These are phyloP conservation scores for Anagyrus pseudococci DNA, from an alignment of 2,888 invertebrate genomes.

Conservation along the genomic window DNA sequence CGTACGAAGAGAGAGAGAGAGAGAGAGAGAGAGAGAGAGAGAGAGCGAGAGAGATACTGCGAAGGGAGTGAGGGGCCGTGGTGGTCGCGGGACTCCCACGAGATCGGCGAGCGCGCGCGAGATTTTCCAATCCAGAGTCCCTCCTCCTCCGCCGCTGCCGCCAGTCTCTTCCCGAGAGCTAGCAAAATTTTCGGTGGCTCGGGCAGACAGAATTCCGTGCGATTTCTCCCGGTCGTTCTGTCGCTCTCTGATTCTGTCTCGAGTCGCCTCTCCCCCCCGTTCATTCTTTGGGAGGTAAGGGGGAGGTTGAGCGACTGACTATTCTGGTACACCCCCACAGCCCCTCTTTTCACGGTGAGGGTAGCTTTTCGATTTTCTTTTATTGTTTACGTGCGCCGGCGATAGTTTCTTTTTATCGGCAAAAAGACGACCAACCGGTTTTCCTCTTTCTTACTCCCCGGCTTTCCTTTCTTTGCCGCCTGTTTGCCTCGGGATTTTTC, in stretches of 20 bases:
- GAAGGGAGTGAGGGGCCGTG: neutral
- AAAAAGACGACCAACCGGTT: slow-evolving; percentile 1
- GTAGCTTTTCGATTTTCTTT: slow-evolving; percentile 23
- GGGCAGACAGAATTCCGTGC: slow-evolving; percentile 13
- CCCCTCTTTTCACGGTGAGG: neutral
- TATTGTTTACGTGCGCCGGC: slow-evolving; percentile 22
- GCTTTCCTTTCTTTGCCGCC: too few species aligned
- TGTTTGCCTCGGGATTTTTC: slow-evolving; percentile 1
- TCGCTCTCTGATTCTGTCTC: too few species aligned
- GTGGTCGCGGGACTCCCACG: slow-evolving; percentile 11
- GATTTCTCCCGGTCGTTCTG: slow-evolving; percentile 17
- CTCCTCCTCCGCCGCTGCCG: too few species aligned
- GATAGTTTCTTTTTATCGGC: slow-evolving; percentile 23
- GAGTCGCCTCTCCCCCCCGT: too few species aligned
- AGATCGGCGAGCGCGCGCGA: slow-evolving; percentile 23
- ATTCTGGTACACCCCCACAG: neutral
- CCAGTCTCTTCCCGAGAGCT: too few species aligned
- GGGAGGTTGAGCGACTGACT: neutral
- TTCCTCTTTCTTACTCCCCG: neutral
- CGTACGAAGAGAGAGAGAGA: slow-evolving; percentile 18
- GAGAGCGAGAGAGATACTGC: slow-evolving; percentile 3
- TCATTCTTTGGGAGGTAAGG: neutral
- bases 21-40: slow-evolving; percentile 23
- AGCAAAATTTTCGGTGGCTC: slow-evolving; percentile 16
- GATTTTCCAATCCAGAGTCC: slow-evolving; percentile 30